These are phyloP conservation scores for Yponomeuta evonymella DNA, from an alignment of 2,888 invertebrate species.

Conservation along the genomic window DNA sequence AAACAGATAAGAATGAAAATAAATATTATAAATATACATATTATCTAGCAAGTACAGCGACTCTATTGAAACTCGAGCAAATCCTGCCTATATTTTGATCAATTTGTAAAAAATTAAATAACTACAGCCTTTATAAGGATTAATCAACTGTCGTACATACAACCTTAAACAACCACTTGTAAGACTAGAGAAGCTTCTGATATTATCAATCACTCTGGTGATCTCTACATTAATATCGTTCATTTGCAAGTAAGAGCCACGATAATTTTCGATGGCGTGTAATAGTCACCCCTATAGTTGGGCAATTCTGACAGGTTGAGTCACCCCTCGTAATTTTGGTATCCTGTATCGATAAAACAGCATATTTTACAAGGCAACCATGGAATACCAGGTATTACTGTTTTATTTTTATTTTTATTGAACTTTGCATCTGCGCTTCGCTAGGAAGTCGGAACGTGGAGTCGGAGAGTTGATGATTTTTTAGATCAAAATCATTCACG, in stretches of 20 bases:
- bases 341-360: conserved; percentile 44
- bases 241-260: not conserved
- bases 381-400: not conserved
- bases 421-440: not conserved
- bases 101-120: no score
- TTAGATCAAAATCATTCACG: no score
- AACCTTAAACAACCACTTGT: no score
- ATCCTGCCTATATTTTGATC: no score
- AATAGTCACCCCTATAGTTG: conserved; percentile 17
- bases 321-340: conserved; percentile 28
- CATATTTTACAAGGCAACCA: conserved; percentile 16
- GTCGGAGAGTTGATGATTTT: no score
- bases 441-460: not conserved
- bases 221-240: not conserved
- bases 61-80: no score
- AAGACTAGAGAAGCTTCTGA: no score
- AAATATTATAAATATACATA: no score
- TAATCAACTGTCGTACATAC: no score
- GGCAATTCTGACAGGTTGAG: conserved; percentile 20
- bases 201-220: not conserved
- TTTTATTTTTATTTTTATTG: not conserved
- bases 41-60: no score
- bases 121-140: no score
- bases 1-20: no score
- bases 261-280: not conserved